phyloP scores from a whole-genome alignment of 2,797 vertebrate species.

The Cephalopachus bancanus region DNA sequence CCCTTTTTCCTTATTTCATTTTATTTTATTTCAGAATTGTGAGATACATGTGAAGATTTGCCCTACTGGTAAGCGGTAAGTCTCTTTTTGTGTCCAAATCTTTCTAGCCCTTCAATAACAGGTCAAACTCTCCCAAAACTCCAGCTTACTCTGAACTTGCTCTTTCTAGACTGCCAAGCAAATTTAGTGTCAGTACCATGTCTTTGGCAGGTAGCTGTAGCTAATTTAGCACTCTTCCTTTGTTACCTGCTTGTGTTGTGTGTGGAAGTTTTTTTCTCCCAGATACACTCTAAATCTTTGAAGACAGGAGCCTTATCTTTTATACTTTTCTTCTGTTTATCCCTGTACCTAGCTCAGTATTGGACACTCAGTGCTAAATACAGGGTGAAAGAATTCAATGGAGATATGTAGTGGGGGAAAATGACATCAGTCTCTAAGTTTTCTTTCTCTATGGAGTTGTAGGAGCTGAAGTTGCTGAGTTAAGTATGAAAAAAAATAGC shows the following conservation, averaged over 20 bases:
- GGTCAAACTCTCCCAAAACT: not conserved
- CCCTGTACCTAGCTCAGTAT: not conserved
- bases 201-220: not conserved
- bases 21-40: no score
- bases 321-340: conserved; percentile 12
- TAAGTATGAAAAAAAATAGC: conserved; percentile 12
- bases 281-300: conserved; percentile 12
- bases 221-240: not conserved
- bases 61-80: not conserved
- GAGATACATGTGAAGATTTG: no score
- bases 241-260: not conserved
- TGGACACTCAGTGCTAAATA: not conserved
- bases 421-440: not conserved
- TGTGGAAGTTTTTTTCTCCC: not conserved
- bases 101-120: not conserved
- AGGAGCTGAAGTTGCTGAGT: not conserved
- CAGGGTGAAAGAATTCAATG: not conserved
- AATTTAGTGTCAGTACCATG: not conserved
- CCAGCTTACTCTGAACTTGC: not conserved
- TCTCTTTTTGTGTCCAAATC: not conserved
- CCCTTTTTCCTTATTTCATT: not conserved
- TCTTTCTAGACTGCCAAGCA: not conserved
- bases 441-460: not conserved
- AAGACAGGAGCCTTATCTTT: conserved; percentile 35
- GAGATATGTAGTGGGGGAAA: not conserved